Percentiles rank a stretch among this genome's conserved stretches.
phyloP scores from a whole-genome alignment of 30 jellyfish, hydroid and myxozoan species.

The Haliclystus octoradiatus region DNA sequence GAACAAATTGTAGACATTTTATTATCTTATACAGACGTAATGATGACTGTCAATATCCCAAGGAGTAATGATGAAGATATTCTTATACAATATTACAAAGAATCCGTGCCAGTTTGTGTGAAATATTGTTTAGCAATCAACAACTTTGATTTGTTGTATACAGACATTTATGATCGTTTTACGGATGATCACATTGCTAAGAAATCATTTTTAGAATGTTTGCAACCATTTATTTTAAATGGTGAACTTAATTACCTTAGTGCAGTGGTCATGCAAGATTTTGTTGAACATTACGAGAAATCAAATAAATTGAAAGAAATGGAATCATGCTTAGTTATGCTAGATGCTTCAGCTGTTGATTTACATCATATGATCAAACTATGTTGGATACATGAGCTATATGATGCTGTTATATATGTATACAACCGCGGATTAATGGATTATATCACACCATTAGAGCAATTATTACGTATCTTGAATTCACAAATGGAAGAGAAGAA shows the following conservation, averaged over 20 bases:
- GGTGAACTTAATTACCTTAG: constrained; percentile 41
- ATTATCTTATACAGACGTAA: constrained; percentile 63
- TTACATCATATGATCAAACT: constrained; percentile 86
- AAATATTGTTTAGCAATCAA: constrained; percentile 63
- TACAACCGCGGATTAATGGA: constrained; percentile 84
- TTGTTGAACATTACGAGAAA: constrained; percentile 72
- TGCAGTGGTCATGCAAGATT: constrained; percentile 94
- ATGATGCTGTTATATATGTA: constrained; percentile 85
- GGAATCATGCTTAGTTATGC: constrained; percentile 81
- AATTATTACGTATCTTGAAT: constrained; percentile 54
- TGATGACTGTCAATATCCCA: constrained; percentile 92
- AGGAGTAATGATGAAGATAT: constrained; percentile 55
- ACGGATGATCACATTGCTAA: constrained; percentile 79
- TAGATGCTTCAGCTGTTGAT: constrained; percentile 72
- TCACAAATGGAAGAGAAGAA: constrained; percentile 37
- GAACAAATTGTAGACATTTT: constrained; percentile 74
- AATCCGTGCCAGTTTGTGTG: constrained; percentile 70
- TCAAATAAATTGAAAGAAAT: constrained; percentile 60
- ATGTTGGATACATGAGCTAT: constrained; percentile 92
- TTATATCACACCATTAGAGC: constrained; percentile 85
- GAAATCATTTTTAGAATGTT: constrained; percentile 64
- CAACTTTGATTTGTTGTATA: constrained; percentile 53
- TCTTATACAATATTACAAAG: constrained; percentile 52
- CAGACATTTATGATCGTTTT: constrained; percentile 81
- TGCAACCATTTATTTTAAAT: constrained; percentile 72